Evolutionary conservation across 2,888 invertebrate species (phyloP).

Genomic region (Philaethria dido): DNA sequence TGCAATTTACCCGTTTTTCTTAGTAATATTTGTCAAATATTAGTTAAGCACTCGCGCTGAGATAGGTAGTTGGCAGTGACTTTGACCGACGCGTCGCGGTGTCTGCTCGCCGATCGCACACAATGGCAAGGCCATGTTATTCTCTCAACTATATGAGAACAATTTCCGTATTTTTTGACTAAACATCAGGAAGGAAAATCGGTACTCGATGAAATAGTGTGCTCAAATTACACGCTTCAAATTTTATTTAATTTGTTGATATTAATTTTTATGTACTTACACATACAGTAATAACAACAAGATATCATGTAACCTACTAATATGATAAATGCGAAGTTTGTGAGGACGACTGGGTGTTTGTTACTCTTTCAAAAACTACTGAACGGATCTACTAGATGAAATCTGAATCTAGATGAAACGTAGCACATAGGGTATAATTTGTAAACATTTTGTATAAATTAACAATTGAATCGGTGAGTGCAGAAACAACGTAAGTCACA

Average conservation of each 20-base stretch:
- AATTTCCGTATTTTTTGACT: slow-evolving; percentile 52
- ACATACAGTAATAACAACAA: not conserved
- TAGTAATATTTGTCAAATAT: not conserved
- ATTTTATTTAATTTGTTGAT: not conserved
- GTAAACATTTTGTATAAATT: too few species aligned
- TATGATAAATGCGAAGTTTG: too few species aligned
- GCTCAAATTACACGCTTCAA: not conserved
- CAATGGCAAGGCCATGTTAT: slow-evolving; percentile 63
- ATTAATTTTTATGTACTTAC: too few species aligned
- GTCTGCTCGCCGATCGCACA: slow-evolving; percentile 45
- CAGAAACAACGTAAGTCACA: too few species aligned
- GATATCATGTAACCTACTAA: too few species aligned
- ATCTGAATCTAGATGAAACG: too few species aligned
- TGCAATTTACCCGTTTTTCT: too few species aligned
- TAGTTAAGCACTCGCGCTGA: slow-evolving; percentile 2
- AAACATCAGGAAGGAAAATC: slow-evolving; percentile 25
- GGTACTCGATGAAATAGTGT: not conserved
- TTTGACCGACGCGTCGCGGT: slow-evolving; percentile 61
- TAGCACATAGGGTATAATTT: too few species aligned
- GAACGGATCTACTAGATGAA: too few species aligned
- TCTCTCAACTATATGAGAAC: slow-evolving; percentile 53
- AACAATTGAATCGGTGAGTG: too few species aligned
- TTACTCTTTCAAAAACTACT: too few species aligned
- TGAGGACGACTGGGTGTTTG: too few species aligned
- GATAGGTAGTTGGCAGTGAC: slow-evolving; percentile 57